Conservation (phyloP, 2,797 vertebrate species). For the Sebastes diaconus region DNA sequence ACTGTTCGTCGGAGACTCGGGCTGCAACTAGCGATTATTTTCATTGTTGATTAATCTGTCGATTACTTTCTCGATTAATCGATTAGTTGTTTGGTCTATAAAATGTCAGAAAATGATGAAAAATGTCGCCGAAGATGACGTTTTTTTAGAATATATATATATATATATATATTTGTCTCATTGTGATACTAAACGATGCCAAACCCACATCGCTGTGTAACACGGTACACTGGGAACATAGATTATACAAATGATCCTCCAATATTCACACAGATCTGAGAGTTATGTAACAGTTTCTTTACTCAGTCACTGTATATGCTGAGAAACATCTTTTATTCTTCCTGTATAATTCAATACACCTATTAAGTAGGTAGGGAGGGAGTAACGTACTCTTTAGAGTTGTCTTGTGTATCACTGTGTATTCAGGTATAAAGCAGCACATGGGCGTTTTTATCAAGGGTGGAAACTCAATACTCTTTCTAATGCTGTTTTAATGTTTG, state of each 20-base stretch:
- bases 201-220: constrained; percentile 1
- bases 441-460: constrained; percentile 27
- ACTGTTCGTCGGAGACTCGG: not conserved
- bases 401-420: constrained; percentile 23
- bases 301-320: constrained; percentile 45
- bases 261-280: not conserved
- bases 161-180: not conserved
- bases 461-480: constrained; percentile 16
- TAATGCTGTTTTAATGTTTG: not conserved
- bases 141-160: no score
- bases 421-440: constrained; percentile 9
- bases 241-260: not conserved
- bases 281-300: not conserved
- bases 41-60: no score
- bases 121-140: no score
- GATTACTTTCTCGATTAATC: no score
- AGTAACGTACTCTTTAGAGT: constrained; percentile 45
- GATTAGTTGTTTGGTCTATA: not conserved
- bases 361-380: constrained; percentile 12
- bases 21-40: no score
- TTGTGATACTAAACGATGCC: not conserved
- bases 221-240: not conserved
- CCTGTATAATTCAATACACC: constrained; percentile 29
- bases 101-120: no score
- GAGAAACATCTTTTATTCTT: constrained; percentile 33